Conservation (phyloP, 2,888 invertebrate species). For the Drosophila parthenogenetica region DNA sequence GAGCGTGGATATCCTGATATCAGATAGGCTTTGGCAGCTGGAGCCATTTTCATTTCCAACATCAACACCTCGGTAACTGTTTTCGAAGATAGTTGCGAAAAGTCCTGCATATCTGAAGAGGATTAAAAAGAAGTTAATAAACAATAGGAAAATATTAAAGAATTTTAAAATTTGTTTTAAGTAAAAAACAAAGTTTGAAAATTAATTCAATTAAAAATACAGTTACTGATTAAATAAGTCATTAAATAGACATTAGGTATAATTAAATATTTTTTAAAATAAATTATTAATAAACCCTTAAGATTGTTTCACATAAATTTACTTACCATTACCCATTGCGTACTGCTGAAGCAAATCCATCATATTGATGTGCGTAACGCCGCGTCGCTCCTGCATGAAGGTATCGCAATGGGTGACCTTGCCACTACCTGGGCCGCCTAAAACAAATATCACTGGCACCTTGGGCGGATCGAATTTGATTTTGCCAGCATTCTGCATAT, state of each 20-base stretch:
- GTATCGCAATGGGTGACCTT: slow-evolving; percentile 99
- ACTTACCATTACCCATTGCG: slow-evolving; percentile 93
- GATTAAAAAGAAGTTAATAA: neutral
- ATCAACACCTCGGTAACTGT: slow-evolving; percentile 95
- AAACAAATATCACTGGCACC: slow-evolving; percentile 95
- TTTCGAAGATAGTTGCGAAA: slow-evolving; percentile 93
- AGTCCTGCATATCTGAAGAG: slow-evolving; percentile 92
- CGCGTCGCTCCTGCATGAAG: slow-evolving; percentile 93
- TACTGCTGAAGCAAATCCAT: slow-evolving; percentile 95
- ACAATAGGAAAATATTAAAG: too few relatives aligned
- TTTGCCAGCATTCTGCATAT: slow-evolving; percentile 92
- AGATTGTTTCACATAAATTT: neutral
- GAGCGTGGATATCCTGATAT: slow-evolving; percentile 96
- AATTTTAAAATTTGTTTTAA: too few relatives aligned
- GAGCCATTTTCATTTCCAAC: slow-evolving; percentile 97
- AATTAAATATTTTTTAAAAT: too few relatives aligned
- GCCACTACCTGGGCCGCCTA: slow-evolving; percentile 98
- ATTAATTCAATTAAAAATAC: too few relatives aligned
- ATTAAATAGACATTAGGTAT: too few relatives aligned
- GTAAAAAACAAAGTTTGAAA: too few relatives aligned
- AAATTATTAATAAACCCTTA: too few relatives aligned
- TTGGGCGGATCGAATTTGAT: slow-evolving; percentile 94
- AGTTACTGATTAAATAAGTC: too few relatives aligned
- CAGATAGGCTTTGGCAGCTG: slow-evolving; percentile 93
- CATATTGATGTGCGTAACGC: slow-evolving; percentile 95